phyloP scores from a whole-genome alignment of 2,888 invertebrate species.

The Gari tellinella region DNA sequence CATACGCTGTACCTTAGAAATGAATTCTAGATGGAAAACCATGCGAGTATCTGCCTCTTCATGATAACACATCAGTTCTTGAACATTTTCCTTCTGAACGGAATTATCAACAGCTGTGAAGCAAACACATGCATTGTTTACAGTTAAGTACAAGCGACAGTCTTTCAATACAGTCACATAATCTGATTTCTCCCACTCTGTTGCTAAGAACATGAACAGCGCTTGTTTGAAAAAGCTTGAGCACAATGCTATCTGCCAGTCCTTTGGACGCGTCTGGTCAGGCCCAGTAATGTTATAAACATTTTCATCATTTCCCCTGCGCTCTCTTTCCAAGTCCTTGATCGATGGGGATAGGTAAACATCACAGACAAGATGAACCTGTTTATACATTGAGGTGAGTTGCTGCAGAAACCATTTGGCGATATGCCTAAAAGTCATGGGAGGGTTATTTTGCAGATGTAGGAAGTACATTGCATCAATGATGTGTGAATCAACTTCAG shows the following conservation, averaged over 20 bases:
- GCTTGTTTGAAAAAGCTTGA: conserved; percentile 30
- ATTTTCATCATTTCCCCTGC: conserved; percentile 1
- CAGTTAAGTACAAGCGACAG: conserved; percentile 12
- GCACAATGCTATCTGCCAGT: conserved; percentile 27
- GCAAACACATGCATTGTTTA: no score
- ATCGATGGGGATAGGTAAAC: conserved; percentile 29
- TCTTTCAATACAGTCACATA: conserved; percentile 9
- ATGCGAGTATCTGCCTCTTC: conserved; percentile 37
- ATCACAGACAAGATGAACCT: conserved; percentile 26
- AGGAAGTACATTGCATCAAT: conserved; percentile 39
- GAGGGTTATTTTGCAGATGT: conserved; percentile 8
- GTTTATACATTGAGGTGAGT: not conserved
- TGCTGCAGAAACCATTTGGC: conserved; percentile 13
- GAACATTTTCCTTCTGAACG: not conserved
- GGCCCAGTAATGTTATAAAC: conserved; percentile 5
- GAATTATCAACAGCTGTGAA: conserved; percentile 5
- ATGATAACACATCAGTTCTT: conserved; percentile 15
- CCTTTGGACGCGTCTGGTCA: conserved; percentile 25
- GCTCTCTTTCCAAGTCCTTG: conserved; percentile 17
- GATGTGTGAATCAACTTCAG: conserved; percentile 14
- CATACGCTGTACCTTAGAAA: not conserved
- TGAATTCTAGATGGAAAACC: conserved; percentile 1
- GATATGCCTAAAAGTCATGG: conserved; percentile 21
- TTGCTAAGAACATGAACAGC: conserved; percentile 26
- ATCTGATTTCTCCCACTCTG: conserved; percentile 28